Percentiles rank a stretch among this genome's conserved stretches.
phyloP scores from a whole-genome alignment of 2,113 vertebrate species.

The human region DNA sequence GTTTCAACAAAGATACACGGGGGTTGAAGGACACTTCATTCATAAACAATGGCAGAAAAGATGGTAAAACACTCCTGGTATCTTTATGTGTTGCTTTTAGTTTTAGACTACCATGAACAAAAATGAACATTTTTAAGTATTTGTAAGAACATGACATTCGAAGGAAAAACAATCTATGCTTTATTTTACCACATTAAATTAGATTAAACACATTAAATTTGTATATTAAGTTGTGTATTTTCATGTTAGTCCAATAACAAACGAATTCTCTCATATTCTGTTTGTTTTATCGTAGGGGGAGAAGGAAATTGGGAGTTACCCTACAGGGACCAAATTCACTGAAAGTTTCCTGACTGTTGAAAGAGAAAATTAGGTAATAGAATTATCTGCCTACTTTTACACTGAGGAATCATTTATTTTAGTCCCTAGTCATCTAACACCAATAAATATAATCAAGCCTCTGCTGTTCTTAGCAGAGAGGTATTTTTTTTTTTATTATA shows the following conservation, averaged over 20 bases:
- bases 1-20: neutral
- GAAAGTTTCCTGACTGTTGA: neutral
- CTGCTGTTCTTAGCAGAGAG: neutral
- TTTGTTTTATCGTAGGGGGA: neutral
- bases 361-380: neutral
- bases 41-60: neutral
- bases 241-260: neutral
- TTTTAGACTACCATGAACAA: neutral
- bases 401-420: neutral
- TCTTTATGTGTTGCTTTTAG: neutral
- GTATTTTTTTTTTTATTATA: neutral
- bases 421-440: neutral
- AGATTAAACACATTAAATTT: neutral
- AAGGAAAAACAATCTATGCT: neutral
- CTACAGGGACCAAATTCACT: neutral
- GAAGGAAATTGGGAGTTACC: neutral
- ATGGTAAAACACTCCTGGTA: neutral
- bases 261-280: neutral
- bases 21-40: neutral
- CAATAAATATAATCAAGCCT: neutral
- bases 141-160: neutral
- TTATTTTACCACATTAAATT: neutral
- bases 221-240: neutral
- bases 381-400: neutral
- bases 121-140: neutral